These are phyloP conservation scores for Sarcophilus harrisii DNA, from an alignment of 2,797 vertebrate genomes.

Conservation along the genomic window DNA sequence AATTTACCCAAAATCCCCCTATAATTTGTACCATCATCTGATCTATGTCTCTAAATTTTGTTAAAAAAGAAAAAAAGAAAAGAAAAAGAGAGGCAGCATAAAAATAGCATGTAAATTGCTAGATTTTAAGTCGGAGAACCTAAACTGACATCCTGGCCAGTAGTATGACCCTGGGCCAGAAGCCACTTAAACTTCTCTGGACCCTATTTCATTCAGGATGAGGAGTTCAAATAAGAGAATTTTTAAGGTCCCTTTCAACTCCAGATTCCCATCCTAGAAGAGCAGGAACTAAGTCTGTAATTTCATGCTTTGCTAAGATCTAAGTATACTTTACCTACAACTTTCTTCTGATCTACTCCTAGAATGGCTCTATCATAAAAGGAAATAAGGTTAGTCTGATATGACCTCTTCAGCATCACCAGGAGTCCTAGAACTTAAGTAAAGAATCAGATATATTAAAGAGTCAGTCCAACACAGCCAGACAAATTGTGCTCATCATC, in stretches of 20 bases:
- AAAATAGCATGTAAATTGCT: not conserved
- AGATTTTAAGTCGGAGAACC: not conserved
- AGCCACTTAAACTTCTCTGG: not conserved
- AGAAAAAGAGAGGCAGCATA: not conserved
- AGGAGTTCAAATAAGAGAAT: not conserved
- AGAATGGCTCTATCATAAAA: not conserved
- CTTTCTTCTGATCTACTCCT: not conserved
- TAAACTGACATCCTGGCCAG: not conserved
- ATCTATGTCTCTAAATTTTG: not conserved
- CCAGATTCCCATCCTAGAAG: not conserved
- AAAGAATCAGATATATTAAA: conserved; percentile 3
- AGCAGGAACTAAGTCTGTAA: fast-evolving
- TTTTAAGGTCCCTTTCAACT: not conserved
- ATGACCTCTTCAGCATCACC: not conserved
- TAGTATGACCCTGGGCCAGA: not conserved
- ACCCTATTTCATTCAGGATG: not conserved
- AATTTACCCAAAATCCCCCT: not conserved
- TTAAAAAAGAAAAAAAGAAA: not conserved
- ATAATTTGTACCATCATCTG: not conserved
- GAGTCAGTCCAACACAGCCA: not conserved
- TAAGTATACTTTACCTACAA: not conserved
- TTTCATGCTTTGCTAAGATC: not conserved
- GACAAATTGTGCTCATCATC: not conserved
- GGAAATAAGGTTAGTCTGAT: not conserved
- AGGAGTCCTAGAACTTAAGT: conserved; percentile 16